Evolutionary conservation across 2,113 vertebrate species (phyloP).

Genomic region (Myxocyprinus asiaticus): DNA sequence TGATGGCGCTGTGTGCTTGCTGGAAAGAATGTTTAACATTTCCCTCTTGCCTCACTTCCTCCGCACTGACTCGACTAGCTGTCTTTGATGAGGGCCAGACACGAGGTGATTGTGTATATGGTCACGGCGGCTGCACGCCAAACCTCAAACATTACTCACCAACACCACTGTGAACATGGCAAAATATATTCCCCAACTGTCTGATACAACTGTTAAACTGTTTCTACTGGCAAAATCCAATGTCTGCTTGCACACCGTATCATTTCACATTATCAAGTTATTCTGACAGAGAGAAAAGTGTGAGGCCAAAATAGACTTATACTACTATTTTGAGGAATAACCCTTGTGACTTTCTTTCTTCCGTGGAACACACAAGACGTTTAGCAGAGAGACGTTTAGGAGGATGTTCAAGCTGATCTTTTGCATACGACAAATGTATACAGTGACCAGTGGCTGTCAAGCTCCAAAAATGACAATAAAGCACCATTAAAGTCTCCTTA

Average conservation of each 20-base stretch:
- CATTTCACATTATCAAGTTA: not conserved
- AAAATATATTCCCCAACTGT: not conserved
- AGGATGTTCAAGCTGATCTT: too few species aligned
- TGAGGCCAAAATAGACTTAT: not conserved
- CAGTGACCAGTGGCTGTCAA: too few species aligned
- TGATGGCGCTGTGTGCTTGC: not conserved
- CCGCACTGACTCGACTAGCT: not conserved
- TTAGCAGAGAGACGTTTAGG: too few species aligned
- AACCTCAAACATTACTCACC: slow-evolving; percentile 3
- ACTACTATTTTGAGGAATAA: not conserved
- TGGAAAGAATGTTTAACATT: not conserved
- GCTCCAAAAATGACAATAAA: too few species aligned
- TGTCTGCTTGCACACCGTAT: not conserved
- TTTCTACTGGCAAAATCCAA: slow-evolving; percentile 8
- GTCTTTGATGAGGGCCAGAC: slow-evolving; percentile 17
- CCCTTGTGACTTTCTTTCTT: too few species aligned
- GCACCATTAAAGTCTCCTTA: too few species aligned
- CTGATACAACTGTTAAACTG: not conserved
- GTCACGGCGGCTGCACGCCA: not conserved
- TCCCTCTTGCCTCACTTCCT: slow-evolving; percentile 19
- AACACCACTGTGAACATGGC: slow-evolving; percentile 2
- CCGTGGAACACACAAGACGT: not conserved
- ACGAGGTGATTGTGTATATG: slow-evolving; percentile 15
- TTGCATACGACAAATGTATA: too few species aligned
- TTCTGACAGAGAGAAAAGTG: not conserved